phyloP scores from a whole-genome alignment of 2,113 vertebrate genomes.

The Fregetta grallaria region DNA sequence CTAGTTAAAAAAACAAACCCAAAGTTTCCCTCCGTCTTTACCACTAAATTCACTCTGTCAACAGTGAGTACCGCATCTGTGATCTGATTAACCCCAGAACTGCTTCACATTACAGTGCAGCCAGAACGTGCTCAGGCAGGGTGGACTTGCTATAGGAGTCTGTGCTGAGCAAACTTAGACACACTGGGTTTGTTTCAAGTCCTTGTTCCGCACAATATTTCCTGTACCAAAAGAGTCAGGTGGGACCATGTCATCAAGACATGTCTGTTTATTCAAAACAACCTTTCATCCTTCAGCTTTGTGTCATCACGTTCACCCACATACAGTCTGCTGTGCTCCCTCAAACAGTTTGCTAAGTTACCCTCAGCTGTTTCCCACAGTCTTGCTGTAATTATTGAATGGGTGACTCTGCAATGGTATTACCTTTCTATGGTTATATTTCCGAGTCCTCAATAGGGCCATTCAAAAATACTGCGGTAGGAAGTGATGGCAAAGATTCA shows the following conservation, averaged over 20 bases:
- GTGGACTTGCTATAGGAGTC: neutral
- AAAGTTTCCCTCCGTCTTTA: neutral
- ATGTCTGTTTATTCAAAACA: constrained; percentile 38
- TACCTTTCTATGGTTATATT: constrained; percentile 42
- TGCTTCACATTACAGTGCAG: neutral
- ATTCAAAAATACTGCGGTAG: constrained; percentile 13
- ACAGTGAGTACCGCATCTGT: neutral
- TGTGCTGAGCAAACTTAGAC: neutral
- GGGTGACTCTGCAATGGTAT: neutral
- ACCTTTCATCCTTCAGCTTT: neutral
- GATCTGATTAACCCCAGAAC: neutral
- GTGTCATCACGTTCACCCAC: neutral
- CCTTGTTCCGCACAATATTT: neutral
- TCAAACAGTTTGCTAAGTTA: neutral
- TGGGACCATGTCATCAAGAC: neutral
- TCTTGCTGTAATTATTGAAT: neutral
- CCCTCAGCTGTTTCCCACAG: neutral
- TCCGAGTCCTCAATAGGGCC: constrained; percentile 56
- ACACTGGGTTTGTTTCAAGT: neutral
- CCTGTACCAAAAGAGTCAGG: neutral
- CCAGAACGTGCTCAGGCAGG: neutral
- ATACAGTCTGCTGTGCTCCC: neutral
- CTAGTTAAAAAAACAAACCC: neutral
- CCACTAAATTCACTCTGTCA: neutral
- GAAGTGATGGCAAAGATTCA: neutral